Base-by-base conservation (phyloP, 2,797 vertebrate genomes). In the Paedocypris micromegethes region DNA sequence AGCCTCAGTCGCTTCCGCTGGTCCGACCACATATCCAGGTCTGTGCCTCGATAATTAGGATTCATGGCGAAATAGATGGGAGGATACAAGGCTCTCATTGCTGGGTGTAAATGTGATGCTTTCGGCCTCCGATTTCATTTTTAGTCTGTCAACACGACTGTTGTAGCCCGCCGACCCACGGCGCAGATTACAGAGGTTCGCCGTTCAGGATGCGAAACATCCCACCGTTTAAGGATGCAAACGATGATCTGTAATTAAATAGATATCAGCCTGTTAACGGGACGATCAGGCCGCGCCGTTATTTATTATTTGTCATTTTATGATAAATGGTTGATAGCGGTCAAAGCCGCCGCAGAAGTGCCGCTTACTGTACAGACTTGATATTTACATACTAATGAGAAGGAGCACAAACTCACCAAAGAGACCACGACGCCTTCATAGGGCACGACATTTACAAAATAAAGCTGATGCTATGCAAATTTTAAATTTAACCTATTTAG, bases 381-480 rank as follows among this genome's bases (percentile, higher is more conserved):
- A 94, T 91, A 98, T 98, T 98, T 98, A 94, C 96, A 97, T 98
- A 97, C 96, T 98, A 98, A 98, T 98, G 94, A 96, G 94, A 91
- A 94, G 94, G 96, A 97, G 92, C 93, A 92, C 95, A 91, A 94
- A 93, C 91, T 75, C 75, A 73, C 70, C 55, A 72, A 90, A 86
- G 91, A 93, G 93, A 96, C 94, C 69, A 64, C 62, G 93, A 90
- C 87, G 85, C 93, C 91, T 96, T 98, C 94, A 96, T 95, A 96
- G 94, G 93, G 94, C 93, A 89, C 83, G 89, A 93, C 96, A 97
- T 96, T 98, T 95, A 97, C 94, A 97, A 97, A 66, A 97, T 96
- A 97, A 94, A 96, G 94, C 95, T 96, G 94, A 98, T 94, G 92
- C 93, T 90, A 92, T 93, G 88, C 88, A 93, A 98, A 98, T 95